phyloP scores from a whole-genome alignment of 2,797 vertebrate genomes.

The Phalloptychus januarius region DNA sequence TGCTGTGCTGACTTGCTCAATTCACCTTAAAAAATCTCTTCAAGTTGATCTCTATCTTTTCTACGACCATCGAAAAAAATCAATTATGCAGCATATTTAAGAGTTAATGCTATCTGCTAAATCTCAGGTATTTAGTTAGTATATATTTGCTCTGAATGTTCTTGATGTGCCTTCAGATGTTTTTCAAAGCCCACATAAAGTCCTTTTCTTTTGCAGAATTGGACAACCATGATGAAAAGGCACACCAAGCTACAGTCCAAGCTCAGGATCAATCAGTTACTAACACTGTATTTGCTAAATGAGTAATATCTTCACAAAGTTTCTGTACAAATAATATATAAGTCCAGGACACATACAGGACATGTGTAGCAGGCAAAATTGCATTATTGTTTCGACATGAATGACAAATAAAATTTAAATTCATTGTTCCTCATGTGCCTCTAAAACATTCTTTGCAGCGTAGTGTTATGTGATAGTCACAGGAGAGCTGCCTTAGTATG shows the following conservation, averaged over 20 bases:
- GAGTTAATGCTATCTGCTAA: not conserved
- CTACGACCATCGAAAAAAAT: not conserved
- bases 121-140: not conserved
- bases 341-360: not conserved
- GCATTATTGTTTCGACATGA: not conserved
- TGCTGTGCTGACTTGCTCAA: conserved; percentile 26
- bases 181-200: not conserved
- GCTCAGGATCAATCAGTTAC: not conserved
- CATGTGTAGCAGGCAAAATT: not conserved
- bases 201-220: not conserved
- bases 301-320: not conserved
- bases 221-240: not conserved
- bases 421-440: not conserved
- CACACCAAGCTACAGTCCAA: not conserved
- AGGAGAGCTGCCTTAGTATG: not conserved
- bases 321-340: not conserved
- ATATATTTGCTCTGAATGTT: not conserved
- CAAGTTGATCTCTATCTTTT: not conserved
- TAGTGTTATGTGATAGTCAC: not conserved
- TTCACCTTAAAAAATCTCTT: conserved; percentile 22
- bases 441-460: not conserved
- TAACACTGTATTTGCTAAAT: not conserved
- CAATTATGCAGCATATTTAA: not conserved
- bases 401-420: not conserved
- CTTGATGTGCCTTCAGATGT: not conserved